A percentile compares a stretch with the other conserved stretches of the same genome.
Evolutionary conservation across 2,113 vertebrate species (phyloP).

Genomic region (Progne subis): DNA sequence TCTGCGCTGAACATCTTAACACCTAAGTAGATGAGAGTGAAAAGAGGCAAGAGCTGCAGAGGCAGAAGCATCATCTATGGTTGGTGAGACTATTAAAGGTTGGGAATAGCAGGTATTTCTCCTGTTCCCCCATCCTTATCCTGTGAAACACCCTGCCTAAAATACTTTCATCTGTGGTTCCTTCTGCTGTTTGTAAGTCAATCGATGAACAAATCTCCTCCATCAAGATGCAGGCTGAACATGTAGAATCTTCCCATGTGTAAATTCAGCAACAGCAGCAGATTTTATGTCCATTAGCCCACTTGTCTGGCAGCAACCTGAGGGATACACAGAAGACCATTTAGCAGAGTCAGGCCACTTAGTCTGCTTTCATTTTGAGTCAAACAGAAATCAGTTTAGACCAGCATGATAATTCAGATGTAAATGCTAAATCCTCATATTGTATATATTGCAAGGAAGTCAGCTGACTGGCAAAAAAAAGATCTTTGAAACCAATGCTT

Average conservation of each 20-base stretch:
- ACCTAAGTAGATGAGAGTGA: not conserved
- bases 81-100: not conserved
- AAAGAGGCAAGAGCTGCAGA: not conserved
- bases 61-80: not conserved
- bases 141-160: not conserved
- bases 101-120: not conserved
- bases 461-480: not conserved
- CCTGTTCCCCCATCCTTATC: not conserved
- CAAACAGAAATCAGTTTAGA: not conserved
- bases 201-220: not conserved
- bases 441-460: not conserved
- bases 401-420: not conserved
- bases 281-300: not conserved
- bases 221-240: not conserved
- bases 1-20: not conserved
- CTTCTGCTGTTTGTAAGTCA: not conserved
- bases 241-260: rapidly evolving
- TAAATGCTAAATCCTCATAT: not conserved
- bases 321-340: not conserved
- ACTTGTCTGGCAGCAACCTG: not conserved
- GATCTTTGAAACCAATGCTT: not conserved
- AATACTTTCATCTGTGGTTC: not conserved
- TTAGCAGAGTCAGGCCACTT: not conserved
- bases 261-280: not conserved
- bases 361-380: not conserved